phyloP scores from a whole-genome alignment of 2,888 invertebrate species.

The Synergus japonicus region DNA sequence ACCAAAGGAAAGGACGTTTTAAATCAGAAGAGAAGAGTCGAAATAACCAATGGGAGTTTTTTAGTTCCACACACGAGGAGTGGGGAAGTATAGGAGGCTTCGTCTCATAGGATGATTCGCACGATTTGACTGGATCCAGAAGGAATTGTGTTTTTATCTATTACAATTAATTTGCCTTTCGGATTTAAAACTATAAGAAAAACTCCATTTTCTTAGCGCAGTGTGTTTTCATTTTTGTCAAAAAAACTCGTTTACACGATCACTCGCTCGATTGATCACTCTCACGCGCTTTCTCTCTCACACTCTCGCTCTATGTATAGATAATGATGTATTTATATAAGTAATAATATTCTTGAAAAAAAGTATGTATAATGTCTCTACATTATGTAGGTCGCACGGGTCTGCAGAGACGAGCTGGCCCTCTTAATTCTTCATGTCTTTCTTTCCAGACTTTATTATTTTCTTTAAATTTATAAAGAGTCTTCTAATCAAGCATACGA shows the following conservation, averaged over 20 bases:
- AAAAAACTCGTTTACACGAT: conserved; percentile 57
- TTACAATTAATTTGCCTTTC: conserved; percentile 59
- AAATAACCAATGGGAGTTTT: conserved; percentile 59
- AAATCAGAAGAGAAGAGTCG: conserved; percentile 48
- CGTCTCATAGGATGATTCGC: conserved; percentile 62
- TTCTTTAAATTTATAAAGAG: conserved; percentile 46
- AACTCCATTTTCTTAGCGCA: conserved; percentile 65
- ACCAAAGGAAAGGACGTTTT: conserved; percentile 22
- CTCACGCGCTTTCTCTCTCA: conserved; percentile 54
- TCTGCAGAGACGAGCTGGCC: conserved; percentile 66
- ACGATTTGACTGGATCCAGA: conserved; percentile 58
- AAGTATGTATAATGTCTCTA: conserved; percentile 70
- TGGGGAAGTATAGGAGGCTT: conserved; percentile 62
- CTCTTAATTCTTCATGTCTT: conserved; percentile 47
- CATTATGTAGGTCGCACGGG: conserved; percentile 61
- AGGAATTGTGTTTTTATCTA: conserved; percentile 56
- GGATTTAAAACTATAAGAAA: conserved; percentile 71
- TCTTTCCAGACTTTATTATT: neutral
- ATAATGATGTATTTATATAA: conserved; percentile 72
- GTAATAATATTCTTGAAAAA: conserved; percentile 72
- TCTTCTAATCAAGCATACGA: conserved; percentile 15
- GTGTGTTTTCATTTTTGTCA: conserved; percentile 58
- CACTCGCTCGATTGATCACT: conserved; percentile 47
- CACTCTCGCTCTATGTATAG: conserved; percentile 59
- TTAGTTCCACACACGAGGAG: conserved; percentile 41